phyloP scores from a whole-genome alignment of 2,888 invertebrate species.

The Bombyx huttoni region DNA sequence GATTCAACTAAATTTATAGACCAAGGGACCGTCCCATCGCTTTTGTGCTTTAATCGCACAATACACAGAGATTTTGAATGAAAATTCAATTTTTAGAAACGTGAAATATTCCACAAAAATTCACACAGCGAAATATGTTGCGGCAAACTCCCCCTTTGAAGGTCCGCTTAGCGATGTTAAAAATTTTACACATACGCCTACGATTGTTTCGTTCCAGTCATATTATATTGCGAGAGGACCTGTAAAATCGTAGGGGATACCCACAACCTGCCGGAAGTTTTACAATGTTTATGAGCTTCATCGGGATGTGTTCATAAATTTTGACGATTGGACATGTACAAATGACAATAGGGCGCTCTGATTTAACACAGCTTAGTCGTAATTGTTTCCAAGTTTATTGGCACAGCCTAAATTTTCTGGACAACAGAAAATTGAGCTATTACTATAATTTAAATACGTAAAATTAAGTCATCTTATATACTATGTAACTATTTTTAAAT shows the following conservation, averaged over 20 bases:
- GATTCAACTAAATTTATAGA: not conserved
- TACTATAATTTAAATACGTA: too few relatives aligned
- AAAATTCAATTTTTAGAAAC: slow-evolving; percentile 1
- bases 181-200: slow-evolving; percentile 30
- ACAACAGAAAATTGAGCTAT: not conserved
- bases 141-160: slow-evolving; percentile 16
- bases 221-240: slow-evolving; percentile 18
- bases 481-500: too few relatives aligned
- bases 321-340: slow-evolving; percentile 44
- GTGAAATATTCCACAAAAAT: slow-evolving; percentile 5
- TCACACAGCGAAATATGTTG: not conserved
- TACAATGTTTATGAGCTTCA: slow-evolving; percentile 67
- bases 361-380: slow-evolving; percentile 36
- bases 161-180: slow-evolving; percentile 38
- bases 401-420: not conserved
- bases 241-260: slow-evolving; percentile 47
- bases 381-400: slow-evolving; percentile 24
- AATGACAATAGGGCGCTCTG: slow-evolving; percentile 45
- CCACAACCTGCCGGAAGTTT: slow-evolving; percentile 66
- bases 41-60: not conserved
- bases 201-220: slow-evolving; percentile 27
- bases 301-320: slow-evolving; percentile 63
- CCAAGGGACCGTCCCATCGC: not conserved
- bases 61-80: not conserved
- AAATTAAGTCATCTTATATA: too few relatives aligned